Evolutionary conservation across 2,888 invertebrate species (phyloP), one percentile per base, ranked within the genome.

Genomic region (Pyrocoelia pectoralis): DNA sequence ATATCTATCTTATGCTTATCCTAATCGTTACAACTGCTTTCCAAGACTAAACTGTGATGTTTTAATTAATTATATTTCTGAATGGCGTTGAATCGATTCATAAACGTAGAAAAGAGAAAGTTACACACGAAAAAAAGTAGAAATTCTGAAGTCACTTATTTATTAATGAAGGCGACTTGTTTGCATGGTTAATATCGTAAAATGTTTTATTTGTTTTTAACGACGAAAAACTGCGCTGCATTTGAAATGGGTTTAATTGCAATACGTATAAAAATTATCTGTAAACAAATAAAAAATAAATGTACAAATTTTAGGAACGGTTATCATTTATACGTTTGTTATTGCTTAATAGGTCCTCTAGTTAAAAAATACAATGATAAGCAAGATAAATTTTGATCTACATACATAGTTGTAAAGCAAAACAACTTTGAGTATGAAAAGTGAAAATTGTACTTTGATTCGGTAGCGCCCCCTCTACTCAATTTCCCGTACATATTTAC

Each of bases 401-500:
- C 19, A 46, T 46, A 46, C n/a, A n/a, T n/a, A n/a, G n/a, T n/a
- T n/a, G 46, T 10, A 14, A 13, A 18, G 10, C 46, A 18, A 46
- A 46, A 46, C 46, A 46, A 46, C 17, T n/a, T n/a, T n/a, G n/a
- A n/a, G n/a, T n/a, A n/a, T 17, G 13, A 24, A 46, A 46, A 46
- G 46, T n/a, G n/a, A 46, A 43, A 43, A 5, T 43, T 43, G 46
- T 18, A 46, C 46, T 18, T 15, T 46, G n/a, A 15, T 46, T 17
- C 17, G 24, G 24, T 6, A 24, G 24, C 24, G 24, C 24, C 24
- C 24, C 24, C 24, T 24, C 24, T 24, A 24, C 24, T 24, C 24
- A 17, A 41, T 41, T 15, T 46, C 51, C 50, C 63, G 14, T 63
- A 58, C 61, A n/a, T n/a, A n/a, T n/a, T n/a, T n/a, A n/a, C n/a